These are phyloP conservation scores for Microplitis mediator DNA, from an alignment of 1,140 invertebrate species.

Conservation along the genomic window DNA sequence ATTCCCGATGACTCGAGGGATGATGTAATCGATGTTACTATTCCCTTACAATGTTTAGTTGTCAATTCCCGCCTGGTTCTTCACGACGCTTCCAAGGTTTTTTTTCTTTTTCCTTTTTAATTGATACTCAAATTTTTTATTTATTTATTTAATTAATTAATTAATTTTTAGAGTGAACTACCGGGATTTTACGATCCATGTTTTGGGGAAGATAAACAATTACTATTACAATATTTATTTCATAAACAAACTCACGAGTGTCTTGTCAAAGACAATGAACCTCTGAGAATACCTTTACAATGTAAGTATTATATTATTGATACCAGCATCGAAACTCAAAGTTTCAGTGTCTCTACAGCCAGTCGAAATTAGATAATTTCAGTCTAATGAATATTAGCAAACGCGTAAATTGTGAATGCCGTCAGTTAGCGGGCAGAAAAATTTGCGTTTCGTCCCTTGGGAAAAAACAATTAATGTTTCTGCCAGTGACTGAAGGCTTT, in stretches of 20 bases:
- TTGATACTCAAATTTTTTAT: conserved; percentile 18
- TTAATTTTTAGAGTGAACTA: conserved; percentile 79
- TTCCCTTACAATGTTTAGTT: conserved; percentile 92
- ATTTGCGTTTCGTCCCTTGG: no score
- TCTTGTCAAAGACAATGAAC: conserved; percentile 79
- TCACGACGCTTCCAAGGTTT: conserved; percentile 86
- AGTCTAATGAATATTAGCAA: no score
- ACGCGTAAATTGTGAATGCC: no score
- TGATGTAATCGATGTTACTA: conserved; percentile 88
- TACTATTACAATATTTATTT: conserved; percentile 88
- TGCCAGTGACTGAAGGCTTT: no score
- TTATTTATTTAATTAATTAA: conserved; percentile 12
- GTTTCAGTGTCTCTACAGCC: no score
- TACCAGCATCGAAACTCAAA: neutral
- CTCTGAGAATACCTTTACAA: conserved; percentile 76
- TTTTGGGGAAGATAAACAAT: conserved; percentile 88
- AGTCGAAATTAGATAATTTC: no score
- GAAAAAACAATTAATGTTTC: no score
- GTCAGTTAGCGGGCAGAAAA: no score
- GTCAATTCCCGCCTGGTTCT: conserved; percentile 88
- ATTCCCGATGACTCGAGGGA: conserved; percentile 46
- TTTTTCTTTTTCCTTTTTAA: conserved; percentile 36
- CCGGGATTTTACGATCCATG: conserved; percentile 97
- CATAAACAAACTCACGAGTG: conserved; percentile 78
- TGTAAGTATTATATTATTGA: conserved; percentile 56